Conservation (phyloP, 2,113 vertebrate species). For the Tupaia chinensis region DNA sequence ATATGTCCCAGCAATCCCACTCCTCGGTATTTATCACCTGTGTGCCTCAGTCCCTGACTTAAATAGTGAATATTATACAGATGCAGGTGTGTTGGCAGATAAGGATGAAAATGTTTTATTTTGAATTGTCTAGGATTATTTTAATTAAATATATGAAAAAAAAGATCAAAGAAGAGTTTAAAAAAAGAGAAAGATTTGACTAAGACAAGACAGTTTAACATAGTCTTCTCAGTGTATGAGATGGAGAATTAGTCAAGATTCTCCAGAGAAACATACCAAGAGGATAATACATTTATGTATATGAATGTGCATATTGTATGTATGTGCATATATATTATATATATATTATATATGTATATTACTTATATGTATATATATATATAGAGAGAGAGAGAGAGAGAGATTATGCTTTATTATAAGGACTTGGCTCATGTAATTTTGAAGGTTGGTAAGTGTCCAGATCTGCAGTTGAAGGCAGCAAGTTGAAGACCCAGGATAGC, state of each 20-base stretch:
- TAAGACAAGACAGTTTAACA: not conserved
- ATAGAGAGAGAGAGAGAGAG: not conserved
- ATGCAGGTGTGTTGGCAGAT: not conserved
- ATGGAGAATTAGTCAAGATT: not conserved
- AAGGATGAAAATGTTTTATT: not conserved
- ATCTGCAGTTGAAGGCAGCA: not conserved
- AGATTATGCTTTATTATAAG: not conserved
- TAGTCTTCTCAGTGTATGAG: not conserved
- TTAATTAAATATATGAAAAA: not conserved
- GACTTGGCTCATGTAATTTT: not conserved
- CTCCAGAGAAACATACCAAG: not conserved
- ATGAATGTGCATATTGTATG: not conserved
- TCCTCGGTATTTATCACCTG: not conserved
- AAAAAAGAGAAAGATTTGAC: not conserved
- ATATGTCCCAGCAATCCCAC: too few relatives aligned
- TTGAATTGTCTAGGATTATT: not conserved
- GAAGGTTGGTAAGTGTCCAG: not conserved
- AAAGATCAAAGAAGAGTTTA: not conserved
- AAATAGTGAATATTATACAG: fast-evolving
- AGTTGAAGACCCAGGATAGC: not conserved
- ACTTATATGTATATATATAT: not conserved
- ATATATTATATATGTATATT: not conserved
- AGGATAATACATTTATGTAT: not conserved
- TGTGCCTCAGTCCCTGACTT: not conserved
- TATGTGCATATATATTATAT: not conserved